A percentile compares a stretch with the other conserved stretches of the same genome.
Conservation (phyloP, 2,113 vertebrate genomes). For the Alosa alosa region DNA sequence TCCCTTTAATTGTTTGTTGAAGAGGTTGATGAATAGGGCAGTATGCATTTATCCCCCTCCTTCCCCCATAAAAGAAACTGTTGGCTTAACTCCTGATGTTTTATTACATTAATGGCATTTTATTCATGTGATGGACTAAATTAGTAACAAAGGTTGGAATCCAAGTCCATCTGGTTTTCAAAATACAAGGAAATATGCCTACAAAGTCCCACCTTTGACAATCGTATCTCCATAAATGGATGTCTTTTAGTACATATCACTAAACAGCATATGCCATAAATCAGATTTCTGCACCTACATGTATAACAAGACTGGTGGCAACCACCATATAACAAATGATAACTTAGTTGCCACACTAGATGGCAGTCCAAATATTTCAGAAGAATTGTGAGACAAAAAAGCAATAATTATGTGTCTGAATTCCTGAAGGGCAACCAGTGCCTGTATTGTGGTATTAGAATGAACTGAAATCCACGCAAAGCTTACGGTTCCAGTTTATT, state of each 20-base stretch:
- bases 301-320: neutral
- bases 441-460: neutral
- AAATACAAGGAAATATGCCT: neutral
- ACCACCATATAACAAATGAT: neutral
- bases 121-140: neutral
- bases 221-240: too few species aligned
- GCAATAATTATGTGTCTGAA: neutral
- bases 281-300: neutral
- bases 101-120: neutral
- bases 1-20: neutral
- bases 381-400: neutral
- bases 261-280: neutral
- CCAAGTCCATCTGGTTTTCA: neutral
- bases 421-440: neutral
- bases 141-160: neutral
- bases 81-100: neutral
- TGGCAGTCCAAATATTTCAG: neutral
- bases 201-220: too few species aligned
- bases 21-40: neutral
- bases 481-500: conserved; percentile 71
- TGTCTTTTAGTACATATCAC: neutral
- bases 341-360: neutral
- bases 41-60: neutral
- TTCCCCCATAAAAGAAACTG: too few species aligned
- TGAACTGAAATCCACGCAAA: neutral